Evolutionary conservation across 1,140 invertebrate species (phyloP).

Genomic region (Hesperophylax magnus): DNA sequence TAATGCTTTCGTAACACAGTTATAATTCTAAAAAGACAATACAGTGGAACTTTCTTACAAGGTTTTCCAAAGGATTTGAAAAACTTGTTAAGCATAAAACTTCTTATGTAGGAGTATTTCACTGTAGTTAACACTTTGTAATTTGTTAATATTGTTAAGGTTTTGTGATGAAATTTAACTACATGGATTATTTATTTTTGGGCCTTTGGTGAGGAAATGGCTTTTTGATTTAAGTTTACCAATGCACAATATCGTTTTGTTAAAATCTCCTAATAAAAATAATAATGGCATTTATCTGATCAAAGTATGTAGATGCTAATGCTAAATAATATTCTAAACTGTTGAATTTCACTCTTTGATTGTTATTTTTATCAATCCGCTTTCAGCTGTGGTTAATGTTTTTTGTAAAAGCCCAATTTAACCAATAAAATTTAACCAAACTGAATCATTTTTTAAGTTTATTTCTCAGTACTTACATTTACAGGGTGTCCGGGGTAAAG

Average conservation of each 20-base stretch:
- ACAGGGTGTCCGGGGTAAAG: no score
- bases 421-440: slow-evolving; percentile 4
- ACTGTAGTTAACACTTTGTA: background rate
- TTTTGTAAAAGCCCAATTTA: background rate
- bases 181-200: background rate
- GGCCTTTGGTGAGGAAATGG: background rate
- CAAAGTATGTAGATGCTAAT: background rate
- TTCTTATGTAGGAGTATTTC: background rate
- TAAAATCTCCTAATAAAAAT: background rate
- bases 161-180: background rate
- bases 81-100: background rate
- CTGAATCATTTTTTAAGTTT: background rate
- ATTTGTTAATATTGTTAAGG: slow-evolving; percentile 1
- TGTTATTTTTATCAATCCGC: slow-evolving; percentile 1
- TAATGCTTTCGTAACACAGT: background rate
- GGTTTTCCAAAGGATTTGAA: no score
- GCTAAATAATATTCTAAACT: background rate
- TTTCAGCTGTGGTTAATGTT: background rate
- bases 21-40: background rate
- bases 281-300: background rate
- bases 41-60: background rate
- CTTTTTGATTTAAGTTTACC: background rate
- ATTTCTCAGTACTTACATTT: no score
- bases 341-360: background rate
- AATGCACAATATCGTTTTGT: background rate